phyloP scores from a whole-genome alignment of 2,888 invertebrate genomes.

The Microlaimidae sp. region DNA sequence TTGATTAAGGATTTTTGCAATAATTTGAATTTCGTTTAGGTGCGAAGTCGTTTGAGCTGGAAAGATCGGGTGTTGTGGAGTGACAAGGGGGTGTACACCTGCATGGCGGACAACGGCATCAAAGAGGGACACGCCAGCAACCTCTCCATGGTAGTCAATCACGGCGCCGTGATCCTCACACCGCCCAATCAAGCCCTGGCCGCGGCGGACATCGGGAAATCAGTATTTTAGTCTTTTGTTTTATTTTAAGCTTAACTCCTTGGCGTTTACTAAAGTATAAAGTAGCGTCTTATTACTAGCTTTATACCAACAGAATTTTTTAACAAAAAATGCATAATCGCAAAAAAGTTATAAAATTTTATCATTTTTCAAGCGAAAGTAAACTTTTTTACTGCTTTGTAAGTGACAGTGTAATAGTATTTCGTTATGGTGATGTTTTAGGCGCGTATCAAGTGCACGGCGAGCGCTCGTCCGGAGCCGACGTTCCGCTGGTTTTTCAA shows the following conservation, averaged over 20 bases:
- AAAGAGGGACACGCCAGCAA: constrained; percentile 40
- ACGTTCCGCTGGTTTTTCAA: constrained; percentile 25
- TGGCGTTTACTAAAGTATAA: no score
- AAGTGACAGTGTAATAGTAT: no score
- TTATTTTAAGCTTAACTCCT: no score
- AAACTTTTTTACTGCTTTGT: no score
- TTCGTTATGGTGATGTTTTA: constrained; percentile 17
- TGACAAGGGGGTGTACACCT: constrained; percentile 83
- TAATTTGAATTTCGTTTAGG: constrained; percentile 10
- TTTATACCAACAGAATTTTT: no score
- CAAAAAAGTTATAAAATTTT: no score
- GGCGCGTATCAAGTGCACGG: constrained; percentile 21
- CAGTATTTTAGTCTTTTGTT: no score
- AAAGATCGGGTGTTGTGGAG: constrained; percentile 51
- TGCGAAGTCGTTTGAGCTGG: constrained; percentile 21
- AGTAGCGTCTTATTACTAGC: no score
- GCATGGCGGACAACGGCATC: constrained; percentile 68
- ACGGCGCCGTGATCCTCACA: constrained; percentile 28
- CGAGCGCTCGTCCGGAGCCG: constrained; percentile 29
- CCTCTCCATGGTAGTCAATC: constrained; percentile 22
- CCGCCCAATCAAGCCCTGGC: constrained; percentile 22
- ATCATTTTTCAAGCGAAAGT: no score
- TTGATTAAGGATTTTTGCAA: no score
- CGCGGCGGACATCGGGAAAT: constrained; percentile 23
- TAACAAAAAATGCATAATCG: no score